Base-by-base conservation (phyloP, 2,797 vertebrate species). In the Tapera naevia region DNA sequence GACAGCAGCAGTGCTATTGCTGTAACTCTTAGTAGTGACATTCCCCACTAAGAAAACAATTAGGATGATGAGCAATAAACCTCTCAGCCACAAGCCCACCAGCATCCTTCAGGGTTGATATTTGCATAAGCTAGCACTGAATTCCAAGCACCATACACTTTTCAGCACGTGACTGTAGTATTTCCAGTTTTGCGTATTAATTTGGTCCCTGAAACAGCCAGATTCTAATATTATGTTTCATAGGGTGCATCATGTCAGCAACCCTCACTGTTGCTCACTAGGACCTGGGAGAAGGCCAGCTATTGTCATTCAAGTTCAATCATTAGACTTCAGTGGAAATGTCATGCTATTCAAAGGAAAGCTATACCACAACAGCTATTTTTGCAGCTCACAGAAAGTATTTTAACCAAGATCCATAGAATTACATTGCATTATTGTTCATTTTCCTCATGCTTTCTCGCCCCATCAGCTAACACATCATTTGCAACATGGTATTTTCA, bases 181-280 rank as follows among this genome's bases (percentile, higher is more conserved):
- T 86, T 97, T 89, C 74, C 71, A 92, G 41, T 75, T 96, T 96
- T 94, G 75, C 80, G 93, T 91, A 86, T 95, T 95, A 91, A 80
- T 94, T 96, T 96, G 83, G 91, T 94, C 85, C 91, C 89, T 94
- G 84, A 94, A 97, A 88, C 41, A 96, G 61, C 62, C 96, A 96
- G 33, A 67, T 75, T 94, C 82, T 95, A 83, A 84, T 89, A 72
- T 57, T 92, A 71, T 67, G 80, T 97, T 96, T 96, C 92, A 92
- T 65, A 91, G 43, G 17, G n/a, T 65, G 64, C 91, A 94, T 88
- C 81, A 45, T 92, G 97, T 95, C 95, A 92, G 58, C 73, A 89
- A 90, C 33, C 41, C 89, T 87, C 56, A 93, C 81, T 93, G 93
- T 94, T 67, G 61, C 80, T 96, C 95, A 87, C 90, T 80, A 94